A percentile compares a stretch with the other conserved stretches of the same genome.
These are phyloP conservation scores for Remorina albescens DNA, from an alignment of 2,797 vertebrate genomes.

Conservation along the genomic window DNA sequence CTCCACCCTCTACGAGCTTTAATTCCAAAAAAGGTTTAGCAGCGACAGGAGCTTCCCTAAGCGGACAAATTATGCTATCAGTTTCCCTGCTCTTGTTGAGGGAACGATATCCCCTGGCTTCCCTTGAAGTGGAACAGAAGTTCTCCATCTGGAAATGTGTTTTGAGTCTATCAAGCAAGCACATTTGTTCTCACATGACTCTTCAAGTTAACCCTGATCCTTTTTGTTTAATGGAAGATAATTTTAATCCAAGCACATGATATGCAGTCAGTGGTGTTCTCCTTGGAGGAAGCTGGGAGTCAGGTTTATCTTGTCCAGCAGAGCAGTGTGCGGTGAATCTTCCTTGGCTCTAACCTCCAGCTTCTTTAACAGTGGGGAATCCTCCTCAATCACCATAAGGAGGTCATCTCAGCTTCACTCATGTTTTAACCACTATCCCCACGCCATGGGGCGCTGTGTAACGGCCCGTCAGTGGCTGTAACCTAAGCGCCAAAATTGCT, in stretches of 20 bases:
- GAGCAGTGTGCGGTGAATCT: constrained; percentile 84
- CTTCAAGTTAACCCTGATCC: constrained; percentile 47
- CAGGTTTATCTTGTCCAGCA: constrained; percentile 87
- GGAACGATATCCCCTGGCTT: constrained; percentile 50
- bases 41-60: constrained; percentile 85
- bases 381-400: constrained; percentile 90
- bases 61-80: constrained; percentile 93
- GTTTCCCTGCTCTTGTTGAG: constrained; percentile 78
- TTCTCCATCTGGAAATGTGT: constrained; percentile 71
- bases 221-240: constrained; percentile 37
- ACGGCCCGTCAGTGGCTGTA: constrained; percentile 79
- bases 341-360: constrained; percentile 81
- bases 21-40: constrained; percentile 84
- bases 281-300: constrained; percentile 76
- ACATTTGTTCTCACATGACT: constrained; percentile 44
- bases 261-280: constrained; percentile 10
- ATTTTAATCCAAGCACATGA: constrained; percentile 11
- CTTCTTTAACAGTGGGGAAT: constrained; percentile 87
- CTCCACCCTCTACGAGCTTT: constrained; percentile 76
- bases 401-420: constrained; percentile 85
- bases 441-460: constrained; percentile 83
- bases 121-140: constrained; percentile 40
- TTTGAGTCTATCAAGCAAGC: constrained; percentile 53
- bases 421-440: constrained; percentile 88
- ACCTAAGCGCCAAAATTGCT: constrained; percentile 84